Conservation (phyloP, 2,797 vertebrate species). For the Ptychadena robeensis region DNA sequence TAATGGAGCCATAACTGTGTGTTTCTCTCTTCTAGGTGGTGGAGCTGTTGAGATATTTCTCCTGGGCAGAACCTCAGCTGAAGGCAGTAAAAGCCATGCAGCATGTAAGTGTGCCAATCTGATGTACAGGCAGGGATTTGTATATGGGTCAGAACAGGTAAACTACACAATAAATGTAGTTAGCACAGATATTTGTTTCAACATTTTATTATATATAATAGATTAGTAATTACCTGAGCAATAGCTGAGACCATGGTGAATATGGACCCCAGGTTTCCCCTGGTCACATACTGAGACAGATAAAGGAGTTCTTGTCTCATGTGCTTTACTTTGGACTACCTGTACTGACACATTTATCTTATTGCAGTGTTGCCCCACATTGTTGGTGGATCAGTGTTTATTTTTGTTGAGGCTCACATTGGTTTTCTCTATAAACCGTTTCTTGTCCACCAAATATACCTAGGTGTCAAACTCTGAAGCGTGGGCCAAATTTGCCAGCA, state of each 20-base stretch:
- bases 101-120: slow-evolving; percentile 81
- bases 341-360: not conserved
- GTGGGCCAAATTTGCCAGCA: too few species aligned
- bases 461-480: too few species aligned
- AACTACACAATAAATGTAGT: too few species aligned
- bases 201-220: too few species aligned
- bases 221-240: too few species aligned
- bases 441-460: not conserved
- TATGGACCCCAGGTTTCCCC: too few species aligned
- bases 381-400: not conserved
- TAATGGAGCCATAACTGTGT: not conserved
- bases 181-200: too few species aligned
- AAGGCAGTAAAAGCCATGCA: slow-evolving; percentile 97
- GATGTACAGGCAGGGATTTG: too few species aligned
- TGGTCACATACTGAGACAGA: too few species aligned
- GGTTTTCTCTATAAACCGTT: not conserved
- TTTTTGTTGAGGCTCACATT: not conserved
- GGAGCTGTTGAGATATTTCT: slow-evolving; percentile 96
- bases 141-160: not conserved
- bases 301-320: too few species aligned
- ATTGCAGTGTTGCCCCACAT: not conserved
- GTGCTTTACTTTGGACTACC: too few species aligned
- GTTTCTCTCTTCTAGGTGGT: slow-evolving; percentile 80
- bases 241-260: too few species aligned
- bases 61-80: slow-evolving; percentile 96